Conservation (phyloP, 2,888 invertebrate species). For the Ecdyonurus torrentis region DNA sequence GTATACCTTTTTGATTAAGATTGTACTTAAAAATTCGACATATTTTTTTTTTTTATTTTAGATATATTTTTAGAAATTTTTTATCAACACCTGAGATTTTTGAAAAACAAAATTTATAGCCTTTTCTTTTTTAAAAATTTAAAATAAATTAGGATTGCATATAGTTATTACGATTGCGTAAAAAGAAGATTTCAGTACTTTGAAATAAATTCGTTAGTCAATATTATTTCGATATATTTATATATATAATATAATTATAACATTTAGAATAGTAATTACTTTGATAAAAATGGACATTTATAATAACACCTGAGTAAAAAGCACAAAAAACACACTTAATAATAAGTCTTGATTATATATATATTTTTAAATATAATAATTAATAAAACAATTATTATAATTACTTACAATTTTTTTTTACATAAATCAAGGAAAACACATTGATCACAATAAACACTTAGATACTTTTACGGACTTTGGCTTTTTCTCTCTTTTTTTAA, state of each 20-base stretch:
- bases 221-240: too few species aligned
- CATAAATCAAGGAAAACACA: too few species aligned
- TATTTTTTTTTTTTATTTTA: not conserved
- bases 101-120: not conserved
- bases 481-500: too few species aligned
- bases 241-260: not conserved
- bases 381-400: not conserved
- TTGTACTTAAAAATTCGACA: not conserved
- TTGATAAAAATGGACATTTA: not conserved
- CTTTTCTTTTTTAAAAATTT: not conserved
- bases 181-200: too few species aligned
- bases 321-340: not conserved
- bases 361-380: not conserved
- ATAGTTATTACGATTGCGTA: too few species aligned
- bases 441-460: too few species aligned
- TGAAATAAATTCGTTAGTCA: too few species aligned
- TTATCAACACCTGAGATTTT: not conserved
- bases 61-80: too few species aligned
- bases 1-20: not conserved
- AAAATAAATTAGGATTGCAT: too few species aligned
- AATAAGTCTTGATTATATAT: not conserved
- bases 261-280: not conserved
- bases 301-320: not conserved
- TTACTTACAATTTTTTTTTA: not conserved
- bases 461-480: too few species aligned